phyloP scores from a whole-genome alignment of 2,888 invertebrate genomes.

The Tenthredo mesomela region DNA sequence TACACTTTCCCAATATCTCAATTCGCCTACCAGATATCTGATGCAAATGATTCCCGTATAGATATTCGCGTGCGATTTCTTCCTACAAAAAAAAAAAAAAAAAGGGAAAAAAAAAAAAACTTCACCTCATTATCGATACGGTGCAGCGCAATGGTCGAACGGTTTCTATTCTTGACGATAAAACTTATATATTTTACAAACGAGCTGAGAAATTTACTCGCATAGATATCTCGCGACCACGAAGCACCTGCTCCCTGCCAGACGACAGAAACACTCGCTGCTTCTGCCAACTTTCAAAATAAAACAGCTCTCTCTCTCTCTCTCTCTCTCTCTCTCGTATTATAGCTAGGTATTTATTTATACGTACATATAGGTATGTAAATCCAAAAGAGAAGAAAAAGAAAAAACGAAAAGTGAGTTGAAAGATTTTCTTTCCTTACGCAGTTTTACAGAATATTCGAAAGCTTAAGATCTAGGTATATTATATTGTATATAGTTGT shows the following conservation, averaged over 20 bases:
- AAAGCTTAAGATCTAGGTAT: not conserved
- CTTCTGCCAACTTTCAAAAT: slow-evolving; percentile 41
- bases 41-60: no score
- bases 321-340: not conserved
- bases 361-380: not conserved
- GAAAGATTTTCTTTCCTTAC: not conserved
- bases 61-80: not conserved
- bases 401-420: not conserved
- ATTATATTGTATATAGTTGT: not conserved
- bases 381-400: not conserved
- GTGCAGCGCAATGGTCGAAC: not conserved
- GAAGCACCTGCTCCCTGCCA: slow-evolving; percentile 33
- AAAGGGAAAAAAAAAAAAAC: not conserved
- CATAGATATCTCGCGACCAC: slow-evolving; percentile 1
- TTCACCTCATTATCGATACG: not conserved
- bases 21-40: not conserved
- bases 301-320: not conserved
- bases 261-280: slow-evolving; percentile 38
- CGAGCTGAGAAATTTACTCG: not conserved
- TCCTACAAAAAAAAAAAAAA: not conserved
- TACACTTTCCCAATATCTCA: slow-evolving; percentile 2
- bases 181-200: not conserved
- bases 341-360: not conserved
- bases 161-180: not conserved
- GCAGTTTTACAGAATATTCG: no score